Evolutionary conservation across 2,113 vertebrate genomes (phyloP).

Genomic region (Microcebus griseorufus): DNA sequence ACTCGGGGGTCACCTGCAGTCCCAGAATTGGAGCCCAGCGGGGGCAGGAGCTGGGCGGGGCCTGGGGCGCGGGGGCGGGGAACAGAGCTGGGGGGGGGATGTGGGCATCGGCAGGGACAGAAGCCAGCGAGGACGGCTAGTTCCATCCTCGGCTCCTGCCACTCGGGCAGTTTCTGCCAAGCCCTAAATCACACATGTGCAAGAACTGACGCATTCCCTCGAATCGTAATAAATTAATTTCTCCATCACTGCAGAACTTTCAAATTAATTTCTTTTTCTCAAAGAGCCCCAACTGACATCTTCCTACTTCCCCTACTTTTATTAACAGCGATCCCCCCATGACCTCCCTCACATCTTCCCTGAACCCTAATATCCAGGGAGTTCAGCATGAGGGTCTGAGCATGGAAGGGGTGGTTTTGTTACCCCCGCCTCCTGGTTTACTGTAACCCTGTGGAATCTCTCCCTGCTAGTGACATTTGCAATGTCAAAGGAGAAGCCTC

Average conservation of each 20-base stretch:
- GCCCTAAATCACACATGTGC: rapidly evolving
- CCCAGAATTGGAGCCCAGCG: rapidly evolving
- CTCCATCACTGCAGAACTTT: too few relatives aligned
- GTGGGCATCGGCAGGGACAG: rapidly evolving
- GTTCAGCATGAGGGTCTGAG: rapidly evolving
- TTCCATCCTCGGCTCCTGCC: rapidly evolving
- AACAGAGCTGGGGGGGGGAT: rapidly evolving
- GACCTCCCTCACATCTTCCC: too few relatives aligned
- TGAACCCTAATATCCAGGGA: rapidly evolving
- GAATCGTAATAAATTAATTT: neutral
- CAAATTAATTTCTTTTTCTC: neutral
- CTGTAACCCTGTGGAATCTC: neutral
- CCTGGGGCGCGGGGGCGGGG: rapidly evolving
- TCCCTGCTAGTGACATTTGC: rapidly evolving
- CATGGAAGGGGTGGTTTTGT: rapidly evolving
- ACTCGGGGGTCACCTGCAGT: too few relatives aligned
- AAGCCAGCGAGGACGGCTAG: rapidly evolving
- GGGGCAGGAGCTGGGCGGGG: rapidly evolving
- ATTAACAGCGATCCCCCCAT: rapidly evolving
- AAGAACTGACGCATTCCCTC: neutral
- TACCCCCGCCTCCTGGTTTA: neutral
- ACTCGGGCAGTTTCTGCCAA: rapidly evolving
- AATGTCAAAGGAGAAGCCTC: rapidly evolving
- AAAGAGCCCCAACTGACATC: rapidly evolving
- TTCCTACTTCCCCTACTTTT: neutral